These are phyloP conservation scores for Scytalopus superciliaris DNA, from an alignment of 2,113 vertebrate genomes.

Conservation along the genomic window DNA sequence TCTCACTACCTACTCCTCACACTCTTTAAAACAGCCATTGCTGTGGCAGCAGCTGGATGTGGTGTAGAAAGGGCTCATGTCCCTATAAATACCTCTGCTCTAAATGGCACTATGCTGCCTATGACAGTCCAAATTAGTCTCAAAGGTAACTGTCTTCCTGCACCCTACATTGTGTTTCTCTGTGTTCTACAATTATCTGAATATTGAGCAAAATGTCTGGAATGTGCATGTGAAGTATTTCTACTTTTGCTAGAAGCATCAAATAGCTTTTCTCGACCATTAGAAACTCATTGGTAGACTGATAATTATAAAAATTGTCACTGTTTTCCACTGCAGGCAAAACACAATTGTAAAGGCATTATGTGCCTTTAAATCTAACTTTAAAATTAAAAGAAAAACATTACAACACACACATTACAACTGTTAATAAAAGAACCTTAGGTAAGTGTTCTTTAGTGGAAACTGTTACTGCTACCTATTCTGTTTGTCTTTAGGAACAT, in stretches of 20 bases:
- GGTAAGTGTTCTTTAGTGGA: background rate
- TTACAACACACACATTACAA: background rate
- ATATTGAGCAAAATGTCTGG: background rate
- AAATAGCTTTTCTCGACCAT: background rate
- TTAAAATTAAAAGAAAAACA: background rate
- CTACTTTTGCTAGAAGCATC: background rate
- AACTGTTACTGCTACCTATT: background rate
- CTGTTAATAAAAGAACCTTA: background rate
- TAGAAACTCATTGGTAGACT: background rate
- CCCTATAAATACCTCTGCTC: background rate
- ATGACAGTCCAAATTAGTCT: background rate
- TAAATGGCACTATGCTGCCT: background rate
- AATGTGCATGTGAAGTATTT: background rate
- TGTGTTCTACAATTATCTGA: background rate
- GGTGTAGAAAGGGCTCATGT: background rate
- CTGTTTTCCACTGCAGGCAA: background rate
- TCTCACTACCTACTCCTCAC: background rate
- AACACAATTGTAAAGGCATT: background rate
- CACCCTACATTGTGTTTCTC: background rate
- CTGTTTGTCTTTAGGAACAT: background rate
- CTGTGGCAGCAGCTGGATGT: background rate
- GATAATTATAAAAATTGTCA: background rate
- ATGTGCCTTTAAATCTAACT: background rate
- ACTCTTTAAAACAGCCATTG: background rate
- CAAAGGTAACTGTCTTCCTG: fast-evolving